Base-by-base conservation (phyloP, 2,797 vertebrate species). In the Cirrhinus mrigala region DNA sequence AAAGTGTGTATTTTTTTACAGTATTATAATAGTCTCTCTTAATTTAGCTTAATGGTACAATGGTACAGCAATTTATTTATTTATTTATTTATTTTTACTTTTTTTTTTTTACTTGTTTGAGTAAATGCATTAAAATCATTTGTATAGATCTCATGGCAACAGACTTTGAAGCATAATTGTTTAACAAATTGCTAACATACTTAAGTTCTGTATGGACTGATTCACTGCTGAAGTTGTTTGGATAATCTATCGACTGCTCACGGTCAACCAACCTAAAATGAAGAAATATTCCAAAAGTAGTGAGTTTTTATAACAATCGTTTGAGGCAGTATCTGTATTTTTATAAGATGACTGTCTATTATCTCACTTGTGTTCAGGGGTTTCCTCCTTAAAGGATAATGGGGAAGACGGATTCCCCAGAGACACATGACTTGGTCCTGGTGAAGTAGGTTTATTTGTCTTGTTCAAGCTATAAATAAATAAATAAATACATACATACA, bases 141-240 rank as follows among this genome's bases (percentile, higher is more conserved):
- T 71, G 40, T 24, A 44, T 70, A 3, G 14, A 24, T 74, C 24
- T 74, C 24, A 15, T 12, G 1, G 11, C 15, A 24, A 16, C 52
- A 54, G 18, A 54, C 7, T 0, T 54, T 54, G 7, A 64, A 15
- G 24, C 24, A 29, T 64, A 27, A 50, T 22, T 33, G 48, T 22
- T 33, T 11, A 52, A 52, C 16, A 74, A 18, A 33, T 52, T 20
- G 4, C 9, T 7, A 27, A 60, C 80, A 60, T 82, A 82, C 68
- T 12, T 73, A 2, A 46, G 6, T 73, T 73, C 11, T 82, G 33
- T 77, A 37, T 0, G 12, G 3, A 40, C 0, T 44, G 68, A 44
- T 60, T 58, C 33, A 7, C 24, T 22, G 0, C 68, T 46, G 0
- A 82, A 29, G 16, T 48, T 1, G 0, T 0, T 0, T 15, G 37